phyloP scores from a whole-genome alignment of 1,140 invertebrate species.

The fruit fly (Drosophila melanogaster) region Release_6_plus_ISO1_MT NT_037436.4:788001-788500 shows the following conservation, averaged over 20 bases:
- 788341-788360: conserved; percentile 3
- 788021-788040: conserved; percentile 33
- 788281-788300: conserved; percentile 67
- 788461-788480: no score
- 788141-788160: conserved; percentile 54
- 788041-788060: conserved; percentile 31
- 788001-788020: neutral
- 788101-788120: conserved; percentile 60
- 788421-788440: no score
- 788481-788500: no score
- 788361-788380: neutral
- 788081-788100: conserved; percentile 65
- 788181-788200: conserved; percentile 11
- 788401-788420: no score
- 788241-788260: conserved; percentile 80
- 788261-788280: conserved; percentile 80
- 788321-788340: neutral
- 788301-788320: neutral
- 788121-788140: conserved; percentile 34
- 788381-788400: no score
- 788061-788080: conserved; percentile 80
- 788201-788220: conserved; percentile 1
- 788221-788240: conserved; percentile 49
- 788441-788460: no score
- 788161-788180: conserved; percentile 49